These are phyloP conservation scores for Lithodes maja DNA, from an alignment of 2,888 invertebrate species.

Conservation along the genomic window DNA sequence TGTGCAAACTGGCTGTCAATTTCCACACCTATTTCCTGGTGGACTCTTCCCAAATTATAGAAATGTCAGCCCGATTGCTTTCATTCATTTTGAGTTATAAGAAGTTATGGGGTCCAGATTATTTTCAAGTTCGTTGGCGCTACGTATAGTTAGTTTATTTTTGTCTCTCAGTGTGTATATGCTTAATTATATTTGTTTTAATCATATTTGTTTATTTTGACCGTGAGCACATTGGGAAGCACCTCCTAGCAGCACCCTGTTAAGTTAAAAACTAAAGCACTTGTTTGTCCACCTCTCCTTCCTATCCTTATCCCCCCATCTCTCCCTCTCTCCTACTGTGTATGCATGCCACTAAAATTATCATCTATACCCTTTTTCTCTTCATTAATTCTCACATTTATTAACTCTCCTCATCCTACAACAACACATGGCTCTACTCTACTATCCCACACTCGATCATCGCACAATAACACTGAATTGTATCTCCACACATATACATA, in stretches of 20 bases:
- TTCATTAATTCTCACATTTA: not conserved
- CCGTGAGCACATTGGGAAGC: not conserved
- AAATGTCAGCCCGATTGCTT: no score
- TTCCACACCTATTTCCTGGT: no score
- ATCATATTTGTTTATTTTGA: not conserved
- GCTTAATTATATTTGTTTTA: not conserved
- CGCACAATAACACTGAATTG: no score
- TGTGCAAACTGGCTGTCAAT: no score
- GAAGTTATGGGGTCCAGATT: no score
- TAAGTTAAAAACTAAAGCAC: slow-evolving; percentile 20
- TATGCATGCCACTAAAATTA: slow-evolving; percentile 3
- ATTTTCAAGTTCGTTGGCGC: no score
- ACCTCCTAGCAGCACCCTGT: slow-evolving; percentile 6
- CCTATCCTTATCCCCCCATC: not conserved
- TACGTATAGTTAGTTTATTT: no score
- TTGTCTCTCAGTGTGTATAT: no score
- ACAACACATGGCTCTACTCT: not conserved
- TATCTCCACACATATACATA: no score
- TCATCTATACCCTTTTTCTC: not conserved
- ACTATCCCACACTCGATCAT: not conserved
- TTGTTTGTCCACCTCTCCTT: slow-evolving; percentile 3
- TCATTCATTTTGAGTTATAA: no score
- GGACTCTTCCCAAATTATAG: no score
- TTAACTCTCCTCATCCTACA: not conserved
- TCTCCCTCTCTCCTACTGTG: not conserved